Evolutionary conservation across 2,888 invertebrate species (phyloP), one percentile per base, ranked within the genome.

Genomic region (Sylvicola cinctus): DNA sequence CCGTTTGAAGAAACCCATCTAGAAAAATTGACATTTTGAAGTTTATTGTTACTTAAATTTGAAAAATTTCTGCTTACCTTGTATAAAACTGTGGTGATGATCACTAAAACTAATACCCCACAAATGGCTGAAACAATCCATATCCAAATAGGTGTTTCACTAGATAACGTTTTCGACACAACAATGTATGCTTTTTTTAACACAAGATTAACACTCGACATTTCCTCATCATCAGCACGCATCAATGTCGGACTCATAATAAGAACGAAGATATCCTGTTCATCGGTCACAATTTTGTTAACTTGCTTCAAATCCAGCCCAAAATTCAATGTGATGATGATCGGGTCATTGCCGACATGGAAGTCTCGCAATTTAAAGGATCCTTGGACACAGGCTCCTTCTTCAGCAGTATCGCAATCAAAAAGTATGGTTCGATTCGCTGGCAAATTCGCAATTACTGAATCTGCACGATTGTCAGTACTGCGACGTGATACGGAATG

Each of bases 1-100:
- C 30, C 65, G 52, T 35, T 58, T 54, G 40, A 65, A 65, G 51
- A 65, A 65, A 33, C 64, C 64, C 39, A 50, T 42, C 62, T 61
- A 39, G 35, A 28, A 32, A 38, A 37, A 20, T 20, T 20, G 12
- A 40, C 35, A 31, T 31, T 34, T 33, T 25, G 11, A 5, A 12
- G 10, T 8, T 28, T 13, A 6, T 28, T 28, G 25, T 4, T 13
- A 25, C 17, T 16, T 27, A 35, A 17, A 10, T 2, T 30, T 13
- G 25, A 15, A 3, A 2, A 29, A 29, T 13, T 12, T n/a, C 1
- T 14, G 38, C 45, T 36, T 31, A 56, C 57, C 48, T 46, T 54
- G 30, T 58, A 52, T 43, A 64, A 48, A 34, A 43, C 52, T 16
- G 60, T 52, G 14, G 50, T 52, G 3, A 63, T 36, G 8, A 56